Evolutionary conservation across 2,888 invertebrate genomes (phyloP), one percentile per base, ranked within the genome.

Genomic region (Gastrophysa polygoni): DNA sequence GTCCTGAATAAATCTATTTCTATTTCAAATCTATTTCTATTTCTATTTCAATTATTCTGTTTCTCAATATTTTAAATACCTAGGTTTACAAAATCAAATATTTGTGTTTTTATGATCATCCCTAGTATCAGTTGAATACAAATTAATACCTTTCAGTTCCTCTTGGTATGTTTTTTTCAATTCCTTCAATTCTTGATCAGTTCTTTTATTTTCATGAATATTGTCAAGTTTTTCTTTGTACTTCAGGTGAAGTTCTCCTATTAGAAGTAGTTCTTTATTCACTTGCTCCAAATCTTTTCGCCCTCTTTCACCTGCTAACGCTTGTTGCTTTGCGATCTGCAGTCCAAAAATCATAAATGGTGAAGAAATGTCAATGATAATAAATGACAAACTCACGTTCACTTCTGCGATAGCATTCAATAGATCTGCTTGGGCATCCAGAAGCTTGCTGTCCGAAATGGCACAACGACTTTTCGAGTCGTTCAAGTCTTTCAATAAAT

Each of bases 171-270:
- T 76, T 46, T 84, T 84, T 57, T 83, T 82, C 59, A 83, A 73
- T 44, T 72, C 70, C 28, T 77, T 76, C 14, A 83, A 69, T 73
- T 86, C 86, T 52, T 82, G 80, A 56, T 85, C 83, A 38, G 79
- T 77, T 55, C 82, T 81, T 14, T 80, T 78, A 64, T 81, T 76
- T 24, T 82, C 79, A 18, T 82, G 78, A 18, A 85, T 72, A 69
- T 84, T 83, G 6, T 81, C 78, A 46, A 87, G 76, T 61, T 82
- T 82, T 72, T 87, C 86, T 21, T 83, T 81, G 71, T 85, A 85
- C 66, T 84, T 84, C 44, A 84, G 76, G 67, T 86, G 85, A 18
- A 85, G 80, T 74, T 88, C 87, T 1, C 87, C 86, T 75, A 85
- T 83, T 16, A 86, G 77, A 38, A 87, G 76, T 50, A 87, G 78